A percentile compares a stretch with the other conserved stretches of the same genome.
Conservation (phyloP, 1,140 invertebrate genomes). For the Eulimnadia texana region DNA sequence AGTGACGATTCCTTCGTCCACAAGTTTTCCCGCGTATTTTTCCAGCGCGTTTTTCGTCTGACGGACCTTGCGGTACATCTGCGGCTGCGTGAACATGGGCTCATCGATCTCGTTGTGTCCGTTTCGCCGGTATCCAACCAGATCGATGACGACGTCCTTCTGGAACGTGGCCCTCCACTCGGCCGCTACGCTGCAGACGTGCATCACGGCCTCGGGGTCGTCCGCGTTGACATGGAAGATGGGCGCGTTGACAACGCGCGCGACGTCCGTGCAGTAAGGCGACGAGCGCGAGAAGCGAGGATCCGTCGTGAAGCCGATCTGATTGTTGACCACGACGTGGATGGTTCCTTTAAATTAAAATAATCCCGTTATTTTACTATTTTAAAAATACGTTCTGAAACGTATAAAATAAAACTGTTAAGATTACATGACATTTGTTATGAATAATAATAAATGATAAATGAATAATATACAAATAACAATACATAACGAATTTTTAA, state of each 20-base stretch:
- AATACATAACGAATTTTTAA: too few species aligned
- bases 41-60: slow-evolving; percentile 65
- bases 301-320: slow-evolving; percentile 99
- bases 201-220: slow-evolving; percentile 95
- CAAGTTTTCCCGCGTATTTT: slow-evolving; percentile 77
- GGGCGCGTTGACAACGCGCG: slow-evolving; percentile 93
- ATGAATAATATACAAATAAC: too few species aligned
- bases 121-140: slow-evolving; percentile 86
- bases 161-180: slow-evolving; percentile 97
- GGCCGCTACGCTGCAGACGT: slow-evolving; percentile 94
- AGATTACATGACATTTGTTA: too few species aligned
- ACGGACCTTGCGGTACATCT: slow-evolving; percentile 96
- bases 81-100: slow-evolving; percentile 97
- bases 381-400: too few species aligned
- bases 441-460: too few species aligned
- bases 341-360: too few species aligned
- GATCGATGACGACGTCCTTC: slow-evolving; percentile 95
- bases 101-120: slow-evolving; percentile 99
- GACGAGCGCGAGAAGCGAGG: slow-evolving; percentile 90
- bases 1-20: slow-evolving; percentile 72
- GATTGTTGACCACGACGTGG: slow-evolving; percentile 96
- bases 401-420: too few species aligned
- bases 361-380: too few species aligned
- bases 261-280: slow-evolving; percentile 97
- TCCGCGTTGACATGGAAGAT: slow-evolving; percentile 99